Percentiles rank a stretch among this genome's conserved stretches.
phyloP scores from a whole-genome alignment of 2,888 invertebrate genomes.

The Erebia epiphron region DNA sequence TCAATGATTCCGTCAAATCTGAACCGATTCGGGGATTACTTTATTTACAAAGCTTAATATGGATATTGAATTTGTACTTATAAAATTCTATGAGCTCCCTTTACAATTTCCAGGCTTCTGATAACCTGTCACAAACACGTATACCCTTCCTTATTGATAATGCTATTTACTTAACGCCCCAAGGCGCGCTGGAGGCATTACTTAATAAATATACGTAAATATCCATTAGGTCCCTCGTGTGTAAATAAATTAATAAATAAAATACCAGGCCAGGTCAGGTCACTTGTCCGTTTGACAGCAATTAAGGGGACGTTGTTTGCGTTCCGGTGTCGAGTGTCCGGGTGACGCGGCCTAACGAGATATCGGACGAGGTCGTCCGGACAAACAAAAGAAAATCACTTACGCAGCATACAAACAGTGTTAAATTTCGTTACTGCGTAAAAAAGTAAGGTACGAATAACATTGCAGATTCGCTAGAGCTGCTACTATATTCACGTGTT shows the following conservation, averaged over 20 bases:
- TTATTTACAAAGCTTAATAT: no score
- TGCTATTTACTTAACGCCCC: neutral
- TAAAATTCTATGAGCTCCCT: no score
- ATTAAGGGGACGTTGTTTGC: constrained; percentile 44
- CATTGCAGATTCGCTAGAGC: constrained; percentile 6
- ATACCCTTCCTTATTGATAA: neutral
- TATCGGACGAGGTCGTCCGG: constrained; percentile 25
- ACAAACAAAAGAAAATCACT: constrained; percentile 22
- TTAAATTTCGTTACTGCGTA: constrained; percentile 25
- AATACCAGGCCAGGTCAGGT: constrained; percentile 20
- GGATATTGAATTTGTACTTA: no score
- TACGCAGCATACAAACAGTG: constrained; percentile 12
- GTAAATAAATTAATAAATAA: constrained; percentile 25
- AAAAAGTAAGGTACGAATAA: constrained; percentile 17
- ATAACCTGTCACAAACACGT: neutral
- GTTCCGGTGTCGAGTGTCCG: constrained; percentile 60
- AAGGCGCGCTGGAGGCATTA: neutral
- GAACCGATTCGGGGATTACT: no score
- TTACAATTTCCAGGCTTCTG: neutral
- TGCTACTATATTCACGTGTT: no score
- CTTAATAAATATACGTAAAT: constrained; percentile 11
- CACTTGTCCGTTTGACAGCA: constrained; percentile 40
- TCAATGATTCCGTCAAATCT: no score
- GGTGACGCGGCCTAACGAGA: constrained; percentile 37
- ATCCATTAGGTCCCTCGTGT: constrained; percentile 12